Conservation (phyloP, 2,113 vertebrate genomes). For the Corythaixoides concolor region DNA sequence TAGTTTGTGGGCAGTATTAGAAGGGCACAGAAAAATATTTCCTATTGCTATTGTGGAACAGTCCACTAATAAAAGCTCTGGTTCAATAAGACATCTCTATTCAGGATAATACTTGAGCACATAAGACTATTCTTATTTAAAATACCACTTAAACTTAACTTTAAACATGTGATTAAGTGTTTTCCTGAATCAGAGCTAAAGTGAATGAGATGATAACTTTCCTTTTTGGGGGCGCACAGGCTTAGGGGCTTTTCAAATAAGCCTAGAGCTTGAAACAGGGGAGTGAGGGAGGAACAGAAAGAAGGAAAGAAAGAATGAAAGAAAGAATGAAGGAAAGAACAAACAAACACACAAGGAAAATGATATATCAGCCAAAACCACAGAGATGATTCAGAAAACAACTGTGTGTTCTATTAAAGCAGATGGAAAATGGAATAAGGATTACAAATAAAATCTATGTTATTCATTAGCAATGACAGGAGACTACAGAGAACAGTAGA, state of each 20-base stretch:
- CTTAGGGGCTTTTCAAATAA: neutral
- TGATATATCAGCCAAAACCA: constrained; percentile 51
- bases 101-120: neutral
- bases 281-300: neutral
- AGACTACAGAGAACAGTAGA: constrained; percentile 1
- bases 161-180: neutral
- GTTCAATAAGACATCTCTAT: neutral
- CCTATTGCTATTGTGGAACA: neutral
- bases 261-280: neutral
- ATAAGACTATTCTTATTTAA: neutral
- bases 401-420: constrained; percentile 52
- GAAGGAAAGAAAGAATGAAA: neutral
- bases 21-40: neutral
- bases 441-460: constrained; percentile 52
- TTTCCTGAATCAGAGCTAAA: neutral
- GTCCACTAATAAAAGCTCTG: neutral
- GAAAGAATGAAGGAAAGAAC: neutral
- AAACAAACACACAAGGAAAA: constrained; percentile 28
- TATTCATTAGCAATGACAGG: constrained; percentile 16
- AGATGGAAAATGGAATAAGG: constrained; percentile 27
- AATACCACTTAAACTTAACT: neutral
- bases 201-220: neutral
- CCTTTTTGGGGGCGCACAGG: neutral
- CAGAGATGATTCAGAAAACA: constrained; percentile 61
- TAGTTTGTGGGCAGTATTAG: neutral